phyloP scores from a whole-genome alignment of 2,113 vertebrate species.

The Bos taurus region ARS-UCD2.0 NC_037345.1:15117001-15117500 shows the following conservation, averaged over 20 bases:
- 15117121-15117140: background rate
- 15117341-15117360: background rate
- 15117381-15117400: background rate
- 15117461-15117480: background rate
- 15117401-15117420: background rate
- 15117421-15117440: background rate
- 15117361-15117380: background rate
- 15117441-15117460: background rate
- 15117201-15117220: background rate
- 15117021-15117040: background rate
- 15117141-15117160: background rate
- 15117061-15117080: background rate
- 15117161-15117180: background rate
- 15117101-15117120: background rate
- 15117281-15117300: background rate
- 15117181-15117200: background rate
- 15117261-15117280: background rate
- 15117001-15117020: background rate
- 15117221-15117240: background rate
- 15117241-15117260: background rate
- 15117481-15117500: background rate
- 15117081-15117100: background rate
- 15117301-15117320: background rate
- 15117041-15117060: background rate
- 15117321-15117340: background rate